Evolutionary conservation across 2,888 invertebrate species (phyloP).

Genomic region (Drosophila melanosoma): DNA sequence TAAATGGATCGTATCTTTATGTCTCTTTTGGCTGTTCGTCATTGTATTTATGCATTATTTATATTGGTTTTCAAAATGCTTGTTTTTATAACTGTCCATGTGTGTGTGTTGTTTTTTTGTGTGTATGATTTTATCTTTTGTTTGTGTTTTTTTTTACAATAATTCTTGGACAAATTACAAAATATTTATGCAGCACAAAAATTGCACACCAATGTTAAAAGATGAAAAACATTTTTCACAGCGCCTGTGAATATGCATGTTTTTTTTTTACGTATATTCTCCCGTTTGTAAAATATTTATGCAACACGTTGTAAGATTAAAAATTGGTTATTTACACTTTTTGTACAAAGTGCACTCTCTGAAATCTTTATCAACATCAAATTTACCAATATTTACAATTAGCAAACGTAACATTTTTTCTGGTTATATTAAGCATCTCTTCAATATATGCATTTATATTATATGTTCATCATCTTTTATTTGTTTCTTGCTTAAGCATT

Average conservation of each 20-base stretch:
- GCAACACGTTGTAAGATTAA: slow-evolving; percentile 8
- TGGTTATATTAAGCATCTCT: neutral
- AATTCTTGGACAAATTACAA: slow-evolving; percentile 52
- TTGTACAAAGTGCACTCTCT: neutral
- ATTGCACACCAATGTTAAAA: slow-evolving; percentile 15
- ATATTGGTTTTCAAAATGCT: slow-evolving; percentile 54
- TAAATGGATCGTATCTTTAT: slow-evolving; percentile 70
- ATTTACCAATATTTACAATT: neutral
- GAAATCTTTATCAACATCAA: neutral
- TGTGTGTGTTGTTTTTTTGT: slow-evolving; percentile 17
- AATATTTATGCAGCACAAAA: slow-evolving; percentile 47
- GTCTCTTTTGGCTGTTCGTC: slow-evolving; percentile 50
- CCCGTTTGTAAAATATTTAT: neutral
- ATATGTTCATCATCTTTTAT: slow-evolving; percentile 5
- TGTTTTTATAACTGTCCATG: slow-evolving; percentile 15
- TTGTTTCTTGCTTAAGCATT: slow-evolving; percentile 8
- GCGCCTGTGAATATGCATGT: slow-evolving; percentile 49
- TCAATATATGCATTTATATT: neutral
- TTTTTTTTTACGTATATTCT: slow-evolving; percentile 2
- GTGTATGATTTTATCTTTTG: slow-evolving; percentile 34
- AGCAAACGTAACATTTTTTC: neutral
- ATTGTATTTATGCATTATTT: slow-evolving; percentile 71
- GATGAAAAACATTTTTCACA: slow-evolving; percentile 19
- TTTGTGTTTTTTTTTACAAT: slow-evolving; percentile 25
- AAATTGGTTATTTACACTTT: slow-evolving; percentile 11